phyloP scores from a whole-genome alignment of 2,797 vertebrate genomes.

The Falco columbarius region DNA sequence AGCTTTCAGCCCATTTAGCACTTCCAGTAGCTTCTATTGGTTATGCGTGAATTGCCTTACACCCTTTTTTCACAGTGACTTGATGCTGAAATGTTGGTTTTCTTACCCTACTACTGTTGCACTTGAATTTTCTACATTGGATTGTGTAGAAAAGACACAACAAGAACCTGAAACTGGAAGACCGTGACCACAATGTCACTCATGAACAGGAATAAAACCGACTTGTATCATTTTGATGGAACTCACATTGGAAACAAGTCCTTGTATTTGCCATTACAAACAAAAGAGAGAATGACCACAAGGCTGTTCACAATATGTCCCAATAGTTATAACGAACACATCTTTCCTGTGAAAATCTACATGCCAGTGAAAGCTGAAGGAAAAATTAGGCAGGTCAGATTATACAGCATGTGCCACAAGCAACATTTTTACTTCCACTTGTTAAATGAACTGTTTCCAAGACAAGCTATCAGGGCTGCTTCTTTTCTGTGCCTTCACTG shows the following conservation, averaged over 20 bases:
- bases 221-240: background rate
- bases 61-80: background rate
- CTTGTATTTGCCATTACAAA: background rate
- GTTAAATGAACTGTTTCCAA: background rate
- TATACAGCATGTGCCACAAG: background rate
- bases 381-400: background rate
- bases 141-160: background rate
- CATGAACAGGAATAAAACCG: background rate
- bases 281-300: background rate
- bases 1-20: background rate
- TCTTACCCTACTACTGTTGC: background rate
- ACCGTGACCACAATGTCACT: rapidly evolving
- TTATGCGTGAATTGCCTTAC: background rate
- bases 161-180: background rate
- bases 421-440: background rate
- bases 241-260: background rate
- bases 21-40: background rate
- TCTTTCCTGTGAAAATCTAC: background rate
- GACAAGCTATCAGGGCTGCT: background rate
- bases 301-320: background rate
- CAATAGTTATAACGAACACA: background rate
- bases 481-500: background rate
- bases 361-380: background rate
- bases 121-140: background rate
- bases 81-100: background rate